Percentiles rank a stretch among this genome's conserved stretches.
Conservation (phyloP, 1,140 invertebrate species). For the Vanessa atalanta region DNA sequence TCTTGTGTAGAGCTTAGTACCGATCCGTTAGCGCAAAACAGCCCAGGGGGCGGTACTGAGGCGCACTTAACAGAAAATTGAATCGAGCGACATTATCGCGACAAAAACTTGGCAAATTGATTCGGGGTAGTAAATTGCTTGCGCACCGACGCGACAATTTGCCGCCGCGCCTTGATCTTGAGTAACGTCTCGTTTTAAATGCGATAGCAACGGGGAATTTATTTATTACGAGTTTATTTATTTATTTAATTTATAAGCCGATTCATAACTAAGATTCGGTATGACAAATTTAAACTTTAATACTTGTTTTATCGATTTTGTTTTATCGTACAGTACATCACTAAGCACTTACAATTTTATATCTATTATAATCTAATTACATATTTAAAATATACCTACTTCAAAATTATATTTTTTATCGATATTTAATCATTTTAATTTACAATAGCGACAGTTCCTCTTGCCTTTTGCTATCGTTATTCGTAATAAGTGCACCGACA, state of each 20-base stretch:
- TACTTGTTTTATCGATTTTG: not conserved
- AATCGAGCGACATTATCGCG: constrained; percentile 61
- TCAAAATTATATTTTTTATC: not conserved
- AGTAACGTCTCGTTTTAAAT: constrained; percentile 35
- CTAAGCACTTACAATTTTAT: too few relatives aligned
- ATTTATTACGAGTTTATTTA: constrained; percentile 17
- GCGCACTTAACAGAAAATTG: constrained; percentile 63
- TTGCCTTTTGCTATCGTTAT: constrained; percentile 42
- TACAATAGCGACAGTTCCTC: constrained; percentile 19
- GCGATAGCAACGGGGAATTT: constrained; percentile 11
- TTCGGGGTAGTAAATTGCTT: constrained; percentile 72
- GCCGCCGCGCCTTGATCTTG: constrained; percentile 21
- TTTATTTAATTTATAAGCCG: not conserved
- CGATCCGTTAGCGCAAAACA: constrained; percentile 46
- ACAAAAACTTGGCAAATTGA: constrained; percentile 74
- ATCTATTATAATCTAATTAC: not conserved
- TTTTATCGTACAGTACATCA: not conserved
- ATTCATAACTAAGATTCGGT: not conserved
- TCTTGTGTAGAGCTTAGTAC: constrained; percentile 1
- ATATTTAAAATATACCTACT: not conserved
- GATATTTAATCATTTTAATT: not conserved
- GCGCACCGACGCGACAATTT: constrained; percentile 39
- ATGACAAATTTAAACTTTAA: too few relatives aligned
- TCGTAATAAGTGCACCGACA: constrained; percentile 43
- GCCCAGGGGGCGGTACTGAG: constrained; percentile 40